Evolutionary conservation across 2,888 invertebrate genomes (phyloP), one percentile per base, ranked within the genome.

Genomic region (Buathra laborator): DNA sequence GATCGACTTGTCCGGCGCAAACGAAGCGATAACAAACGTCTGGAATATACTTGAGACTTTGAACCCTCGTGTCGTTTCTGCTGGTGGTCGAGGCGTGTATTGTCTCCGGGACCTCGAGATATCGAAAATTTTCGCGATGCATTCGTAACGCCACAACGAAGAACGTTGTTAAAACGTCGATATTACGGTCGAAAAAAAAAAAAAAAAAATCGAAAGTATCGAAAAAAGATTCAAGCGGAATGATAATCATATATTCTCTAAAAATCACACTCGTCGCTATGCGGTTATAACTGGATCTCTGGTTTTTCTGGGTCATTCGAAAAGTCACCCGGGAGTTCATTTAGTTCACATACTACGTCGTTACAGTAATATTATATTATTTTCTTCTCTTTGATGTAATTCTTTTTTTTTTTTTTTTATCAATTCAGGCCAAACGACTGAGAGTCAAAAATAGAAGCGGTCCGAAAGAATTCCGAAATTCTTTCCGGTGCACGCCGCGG

Each of bases 31-130:
- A 85, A 85, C 72, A 53, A 83, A 64, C 79, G 80, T 85, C 82
- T 87, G 84, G 80, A 62, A 86, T 79, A 76, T 37, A 84, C 84
- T 84, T 44, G 74, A 62, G 85, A 87, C 85, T 87, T 84, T 85
- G 84, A 79, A 82, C 86, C 67, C 74, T 29, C 64, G 46, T 59
- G 46, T 64, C 51, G 56, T n/a, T 48, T 24, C 53, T 32, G 62
- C 62, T 62, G 74, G 53, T 70, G 29, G 46, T 37, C 75, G 51
- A 29, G 7, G 3, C 46, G 37, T 29, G 10, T 14, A 14, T 14
- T 24, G 29, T 12, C 46, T 29, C 46, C 24, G 14, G 7, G 10
- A 68, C 68, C 48, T 46, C 19, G 56, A 62, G 44, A 32, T 46
- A 14, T 74, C 29, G n/a, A 10, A 4, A 74, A 24, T 62, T 53